Evolutionary conservation across 1,140 invertebrate species (phyloP), one percentile per base, ranked within the genome.

Genomic region (Zelostemma sp.): DNA sequence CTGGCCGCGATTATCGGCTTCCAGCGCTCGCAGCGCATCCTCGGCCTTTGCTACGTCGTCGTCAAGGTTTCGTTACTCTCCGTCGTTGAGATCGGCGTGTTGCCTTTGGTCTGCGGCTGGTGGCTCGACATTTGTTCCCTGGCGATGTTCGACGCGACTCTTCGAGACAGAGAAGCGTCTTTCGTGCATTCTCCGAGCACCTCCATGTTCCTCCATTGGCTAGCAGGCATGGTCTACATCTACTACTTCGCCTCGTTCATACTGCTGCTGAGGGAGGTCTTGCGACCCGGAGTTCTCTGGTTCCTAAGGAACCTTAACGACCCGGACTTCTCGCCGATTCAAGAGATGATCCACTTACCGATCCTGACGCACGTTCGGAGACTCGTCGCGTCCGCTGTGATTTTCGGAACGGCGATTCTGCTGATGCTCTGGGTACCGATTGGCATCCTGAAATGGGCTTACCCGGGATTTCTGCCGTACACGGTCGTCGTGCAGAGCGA

Each of bases 241-340:
- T 99, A 99, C 83, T 99, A 99, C 85, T 99, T 99, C 80, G 98
- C 97, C 6, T 98, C 97, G 0, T 99, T 99, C 79, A 95, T 99
- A 31, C 87, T 99, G 0, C 85, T 99, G 0, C 82, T 99, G 1
- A 86, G 97, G 43, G 98, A 99, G 86, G 95, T 99, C 1, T 80
- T 99, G 5, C 87, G 97, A 48, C 97, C 97, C 0, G 97, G 97
- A 0, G 96, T 99, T 0, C 86, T 99, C 0, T 99, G 97, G 97
- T 99, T 99, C 80, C 85, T 97, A 46, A 89, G 97, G 70, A 99
- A 99, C 82, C 87, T 99, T 6, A 99, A 99, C 83, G 97, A 99
- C 87, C 97, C 98, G 0, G 98, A 99, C 77, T 99, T 99, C 77
- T 99, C 97, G 84, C 98, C 98, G 9, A 97, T 97, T 66, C 96